Base-by-base conservation (phyloP, 2,888 invertebrate genomes). In the Fragum fragum region DNA sequence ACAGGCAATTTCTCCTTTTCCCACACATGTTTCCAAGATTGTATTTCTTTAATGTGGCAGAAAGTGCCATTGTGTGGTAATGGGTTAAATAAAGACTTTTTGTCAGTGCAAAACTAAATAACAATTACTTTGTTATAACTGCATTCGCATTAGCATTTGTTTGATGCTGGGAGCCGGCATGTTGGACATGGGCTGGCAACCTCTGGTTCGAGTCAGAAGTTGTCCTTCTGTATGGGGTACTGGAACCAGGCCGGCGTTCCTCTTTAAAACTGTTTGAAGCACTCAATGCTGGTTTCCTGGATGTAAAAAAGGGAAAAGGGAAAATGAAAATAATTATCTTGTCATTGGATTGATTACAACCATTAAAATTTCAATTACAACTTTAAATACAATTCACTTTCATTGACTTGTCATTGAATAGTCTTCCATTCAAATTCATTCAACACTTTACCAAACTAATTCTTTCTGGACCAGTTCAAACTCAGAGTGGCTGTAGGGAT, bases 221-320 rank as follows among this genome's bases (percentile, higher is more conserved):
- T 14, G 92, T 91, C 55, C 92, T 86, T 47, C 91, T 76, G 83
- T 93, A 93, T 79, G 69, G 81, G 75, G 89, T 88, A 16, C 82
- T 79, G 57, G 80, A 83, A 76, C 82, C 85, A 6, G 88, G 79
- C 66, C 88, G 84, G 66, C 87, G 83, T 68, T 92, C 91, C 72
- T 92, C 93, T 66, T 90, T 91, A 76, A 90, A 86, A 79, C 91
- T 91, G 73, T 87, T 85, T 1, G 90, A 89, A 29, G 81, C 70
- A 80, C 83, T 87, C 52, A 87, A 75, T 29, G 70, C 76, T 63
- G 89, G 88, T 84, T 91, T 90, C 87, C 90, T 91, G 86, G 42
- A 79, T 23, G 53, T 57, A 69, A 26, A 42, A 74, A 74, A n/a
- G n/a, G n/a, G 52, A 66, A 1, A 71, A 36, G 32, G 16, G 23